phyloP scores from a whole-genome alignment of 1,140 invertebrate species.

The Phymastichus coffea region DNA sequence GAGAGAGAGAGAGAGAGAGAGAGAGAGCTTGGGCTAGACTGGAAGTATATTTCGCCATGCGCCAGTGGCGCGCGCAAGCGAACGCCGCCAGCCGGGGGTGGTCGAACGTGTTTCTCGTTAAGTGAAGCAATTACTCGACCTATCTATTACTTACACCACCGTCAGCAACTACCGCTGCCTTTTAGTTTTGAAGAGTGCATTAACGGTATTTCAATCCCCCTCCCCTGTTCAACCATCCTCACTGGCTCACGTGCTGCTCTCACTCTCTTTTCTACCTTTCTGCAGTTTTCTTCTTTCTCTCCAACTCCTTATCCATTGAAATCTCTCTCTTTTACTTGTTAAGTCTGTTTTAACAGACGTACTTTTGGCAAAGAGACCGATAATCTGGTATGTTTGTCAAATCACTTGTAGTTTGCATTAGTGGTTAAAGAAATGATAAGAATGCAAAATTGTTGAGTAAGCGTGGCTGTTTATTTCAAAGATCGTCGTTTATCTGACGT shows the following conservation, averaged over 20 bases:
- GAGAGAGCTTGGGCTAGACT: too few species aligned
- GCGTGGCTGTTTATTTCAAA: too few species aligned
- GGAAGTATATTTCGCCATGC: constrained; percentile 14
- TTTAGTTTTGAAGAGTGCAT: constrained; percentile 50
- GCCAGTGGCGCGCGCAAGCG: background rate
- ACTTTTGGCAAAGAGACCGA: too few species aligned
- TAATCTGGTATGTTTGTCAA: too few species aligned
- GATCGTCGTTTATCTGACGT: too few species aligned
- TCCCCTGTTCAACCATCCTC: background rate
- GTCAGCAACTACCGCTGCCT: constrained; percentile 48
- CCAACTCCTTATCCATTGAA: background rate
- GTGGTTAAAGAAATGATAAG: too few species aligned
- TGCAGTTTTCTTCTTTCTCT: background rate
- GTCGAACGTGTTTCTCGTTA: constrained; percentile 53
- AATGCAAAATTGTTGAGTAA: too few species aligned
- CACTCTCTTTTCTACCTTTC: background rate
- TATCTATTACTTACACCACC: constrained; percentile 48
- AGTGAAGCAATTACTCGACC: constrained; percentile 53
- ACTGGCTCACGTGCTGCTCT: background rate
- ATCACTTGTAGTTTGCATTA: too few species aligned
- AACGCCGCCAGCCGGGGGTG: constrained; percentile 8
- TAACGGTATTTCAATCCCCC: constrained; percentile 38
- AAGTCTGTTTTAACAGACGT: too few species aligned
- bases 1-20: too few species aligned
- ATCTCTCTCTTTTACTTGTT: too few species aligned